Base-by-base conservation (phyloP, 1,140 invertebrate genomes). In the Arion vulgaris region DNA sequence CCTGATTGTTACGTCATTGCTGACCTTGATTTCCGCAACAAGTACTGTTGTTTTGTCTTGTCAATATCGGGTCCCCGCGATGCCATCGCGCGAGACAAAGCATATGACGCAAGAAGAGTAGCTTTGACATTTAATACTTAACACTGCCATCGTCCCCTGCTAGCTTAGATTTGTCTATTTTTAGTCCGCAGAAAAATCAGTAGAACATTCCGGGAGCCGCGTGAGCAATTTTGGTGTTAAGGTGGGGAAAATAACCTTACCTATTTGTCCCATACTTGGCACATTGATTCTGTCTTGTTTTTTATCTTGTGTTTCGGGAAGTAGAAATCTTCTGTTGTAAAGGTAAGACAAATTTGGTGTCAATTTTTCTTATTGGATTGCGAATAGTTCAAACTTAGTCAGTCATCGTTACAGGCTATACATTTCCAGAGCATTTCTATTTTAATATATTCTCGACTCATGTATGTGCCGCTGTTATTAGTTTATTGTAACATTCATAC, bases 31-130 rank as follows among this genome's bases (percentile, higher is more conserved):
- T 34, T 49, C 69, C 4, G 79, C 62, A 62, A 68, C 36, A 62
- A 68, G 76, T 41, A 39, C n/a, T 34, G 75, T 78, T 45, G 76
- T 62, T 41, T 78, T 49, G 53, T 78, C 53, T 36, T 57, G 26
- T 78, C 19, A 73, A 41, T 38, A 39, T 38, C 51, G 17, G 49
- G 76, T 34, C 39, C 34, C 19, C 23, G 4, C 53, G 15, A 28
- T 78, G 76, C 36, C 53, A 68, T 39, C 45, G 76, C 62, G 15
- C 53, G 76, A 36, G 76, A 78, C 76, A 78, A 78, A 45, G 76
- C 53, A 15, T 34, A 26, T 78, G 76, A 66, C 53, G 76, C 36
- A 78, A n/a, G 51, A 80, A 19, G 4, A 28, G 62, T 7, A 80
- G 38, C 39, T 80, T 71, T 80, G 78, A 36, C 62, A 49, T 80